phyloP scores from a whole-genome alignment of 2,113 vertebrate species.

The Pandion haliaetus region DNA sequence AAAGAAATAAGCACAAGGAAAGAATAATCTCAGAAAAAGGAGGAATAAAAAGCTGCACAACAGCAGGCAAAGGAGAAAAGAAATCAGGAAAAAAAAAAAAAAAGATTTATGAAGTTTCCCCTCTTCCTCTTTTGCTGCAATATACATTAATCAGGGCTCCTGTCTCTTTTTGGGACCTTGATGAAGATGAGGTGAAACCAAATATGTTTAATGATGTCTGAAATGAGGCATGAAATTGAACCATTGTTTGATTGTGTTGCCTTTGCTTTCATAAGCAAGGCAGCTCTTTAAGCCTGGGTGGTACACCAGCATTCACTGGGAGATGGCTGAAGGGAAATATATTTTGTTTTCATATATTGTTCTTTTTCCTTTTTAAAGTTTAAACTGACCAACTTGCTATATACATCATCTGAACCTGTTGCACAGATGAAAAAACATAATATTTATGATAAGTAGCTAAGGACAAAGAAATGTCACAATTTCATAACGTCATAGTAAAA shows the following conservation, averaged over 20 bases:
- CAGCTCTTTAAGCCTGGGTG: conserved; percentile 12
- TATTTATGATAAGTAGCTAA: not conserved
- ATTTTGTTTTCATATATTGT: not conserved
- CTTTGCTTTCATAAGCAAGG: conserved; percentile 19
- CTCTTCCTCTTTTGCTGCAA: not conserved
- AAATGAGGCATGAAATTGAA: conserved; percentile 53
- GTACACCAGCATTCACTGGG: not conserved
- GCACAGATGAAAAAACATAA: not conserved
- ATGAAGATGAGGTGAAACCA: conserved; percentile 40
- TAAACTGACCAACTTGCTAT: not conserved
- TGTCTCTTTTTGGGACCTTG: not conserved
- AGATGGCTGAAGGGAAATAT: not conserved
- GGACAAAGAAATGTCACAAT: not conserved
- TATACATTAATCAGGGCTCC: not conserved
- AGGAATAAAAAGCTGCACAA: not conserved
- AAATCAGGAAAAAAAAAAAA: not conserved
- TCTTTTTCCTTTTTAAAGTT: not conserved
- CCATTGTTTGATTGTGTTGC: conserved; percentile 31
- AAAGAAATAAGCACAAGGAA: not conserved
- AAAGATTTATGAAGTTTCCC: not conserved
- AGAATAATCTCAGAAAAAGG: not conserved
- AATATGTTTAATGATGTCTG: conserved; percentile 22
- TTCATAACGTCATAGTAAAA: not conserved
- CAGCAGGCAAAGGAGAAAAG: not conserved
- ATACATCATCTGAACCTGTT: not conserved